These are phyloP conservation scores for Saccostrea glomerata DNA, from an alignment of 1,140 invertebrate species.

Conservation along the genomic window DNA sequence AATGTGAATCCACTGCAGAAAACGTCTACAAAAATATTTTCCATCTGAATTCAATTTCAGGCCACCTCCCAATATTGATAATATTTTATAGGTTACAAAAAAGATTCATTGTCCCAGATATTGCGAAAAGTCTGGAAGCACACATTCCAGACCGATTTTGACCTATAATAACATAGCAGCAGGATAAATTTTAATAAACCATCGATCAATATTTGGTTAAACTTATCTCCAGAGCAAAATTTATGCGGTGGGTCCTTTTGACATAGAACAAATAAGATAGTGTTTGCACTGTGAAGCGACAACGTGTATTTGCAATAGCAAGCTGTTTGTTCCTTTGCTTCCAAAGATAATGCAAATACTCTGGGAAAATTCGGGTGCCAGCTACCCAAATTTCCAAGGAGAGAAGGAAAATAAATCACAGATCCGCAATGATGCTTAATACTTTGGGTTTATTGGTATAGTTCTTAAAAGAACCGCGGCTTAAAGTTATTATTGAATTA, in stretches of 20 bases:
- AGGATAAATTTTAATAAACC: constrained; percentile 5
- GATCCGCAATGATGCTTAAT: no score
- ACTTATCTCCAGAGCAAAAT: not conserved
- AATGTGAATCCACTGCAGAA: no score
- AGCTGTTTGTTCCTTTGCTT: not conserved
- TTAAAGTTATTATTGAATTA: no score
- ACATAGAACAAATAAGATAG: not conserved
- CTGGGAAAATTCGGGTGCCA: constrained; percentile 4
- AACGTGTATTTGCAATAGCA: not conserved
- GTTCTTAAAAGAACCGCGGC: no score
- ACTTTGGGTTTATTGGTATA: no score
- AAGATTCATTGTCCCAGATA: no score
- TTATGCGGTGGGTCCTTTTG: not conserved
- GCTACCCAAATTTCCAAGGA: not conserved
- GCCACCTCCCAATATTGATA: no score
- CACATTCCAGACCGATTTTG: not conserved
- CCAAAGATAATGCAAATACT: not conserved
- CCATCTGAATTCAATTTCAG: no score
- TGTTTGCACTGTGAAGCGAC: not conserved
- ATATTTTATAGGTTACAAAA: no score
- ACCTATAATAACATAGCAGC: constrained; percentile 33
- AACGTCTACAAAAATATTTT: no score
- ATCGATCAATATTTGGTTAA: constrained; percentile 25
- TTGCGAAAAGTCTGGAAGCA: no score
- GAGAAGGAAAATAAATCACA: not conserved